Base-by-base conservation (phyloP, 2,113 vertebrate genomes). In the Perognathus longimembris region DNA sequence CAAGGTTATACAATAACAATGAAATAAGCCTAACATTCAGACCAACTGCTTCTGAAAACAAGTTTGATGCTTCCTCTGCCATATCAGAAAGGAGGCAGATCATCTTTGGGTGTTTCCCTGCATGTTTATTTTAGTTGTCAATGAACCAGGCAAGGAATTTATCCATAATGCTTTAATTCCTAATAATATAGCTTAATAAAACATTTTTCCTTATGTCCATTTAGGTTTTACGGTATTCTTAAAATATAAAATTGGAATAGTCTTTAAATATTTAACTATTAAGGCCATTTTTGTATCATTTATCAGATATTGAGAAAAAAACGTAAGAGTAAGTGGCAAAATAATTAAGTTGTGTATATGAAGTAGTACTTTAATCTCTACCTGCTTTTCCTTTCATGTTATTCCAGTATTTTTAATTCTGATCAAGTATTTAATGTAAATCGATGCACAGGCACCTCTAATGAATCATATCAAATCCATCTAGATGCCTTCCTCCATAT, bases 31-130 rank as follows among this genome's bases (percentile, higher is more conserved):
- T 59, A 15, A n/a, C 40, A 24, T 71, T 85, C 21, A 67, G 18
- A 57, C 6, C 5, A 73, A 22, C 0, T 32, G 21, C 24, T 36
- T 73, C 45, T 71, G 20, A 59, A 70, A 69, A 28, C 7, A 83
- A 77, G 32, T 77, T 88, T 34, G 36, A 17, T 77, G 15, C 15
- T 91, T 15, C 86, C 79, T 86, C 50, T 86, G 17, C 59, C 22
- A 89, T 8, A 77, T 24, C 21, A 50, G 11, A 20, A 50, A 57
- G 30, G 61, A 86, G 34, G 67, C 54, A 71, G n/a, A 24, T 4
- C 9, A 61, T 2, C 6, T 14, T 26, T 0, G 3, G 50, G 61
- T 15, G 20, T 86, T 45, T 94, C 42, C 85, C 5, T 85, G 1
- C 11, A 73, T 36, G 20, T 70, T 21, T 59, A 11, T 69, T 75